These are phyloP conservation scores for Drosophila kanekoi DNA, from an alignment of 2,888 invertebrate genomes.

Conservation along the genomic window DNA sequence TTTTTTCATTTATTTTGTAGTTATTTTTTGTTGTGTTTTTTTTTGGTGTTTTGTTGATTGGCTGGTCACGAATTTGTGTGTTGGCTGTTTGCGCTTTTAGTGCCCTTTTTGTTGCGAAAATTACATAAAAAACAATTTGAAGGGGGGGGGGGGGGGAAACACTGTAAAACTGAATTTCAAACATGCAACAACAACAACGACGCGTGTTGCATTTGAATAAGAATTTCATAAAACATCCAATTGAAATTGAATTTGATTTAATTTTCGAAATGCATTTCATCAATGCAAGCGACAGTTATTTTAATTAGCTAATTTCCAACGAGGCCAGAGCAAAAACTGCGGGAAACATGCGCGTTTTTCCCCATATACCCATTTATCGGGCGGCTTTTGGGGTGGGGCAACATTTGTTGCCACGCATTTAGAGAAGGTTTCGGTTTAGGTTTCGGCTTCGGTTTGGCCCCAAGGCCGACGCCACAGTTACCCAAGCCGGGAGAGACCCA, in stretches of 20 bases:
- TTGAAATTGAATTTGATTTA: constrained; percentile 48
- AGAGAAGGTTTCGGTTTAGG: constrained; percentile 20
- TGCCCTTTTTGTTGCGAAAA: constrained; percentile 50
- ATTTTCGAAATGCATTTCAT: constrained; percentile 63
- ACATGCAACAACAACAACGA: constrained; percentile 14
- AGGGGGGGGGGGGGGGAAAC: constrained; percentile 1
- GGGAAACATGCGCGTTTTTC: constrained; percentile 8
- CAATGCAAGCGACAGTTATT: constrained; percentile 50
- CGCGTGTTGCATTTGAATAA: constrained; percentile 39
- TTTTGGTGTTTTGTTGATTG: constrained; percentile 22
- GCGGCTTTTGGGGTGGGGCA: constrained; percentile 1
- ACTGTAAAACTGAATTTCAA: constrained; percentile 30
- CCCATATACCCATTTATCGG: background rate
- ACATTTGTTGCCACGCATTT: constrained; percentile 16
- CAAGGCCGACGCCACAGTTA: constrained; percentile 33
- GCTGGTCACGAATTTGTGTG: constrained; percentile 53
- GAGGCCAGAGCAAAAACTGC: background rate
- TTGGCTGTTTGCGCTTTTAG: constrained; percentile 41
- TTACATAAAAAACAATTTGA: constrained; percentile 41
- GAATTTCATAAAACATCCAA: constrained; percentile 41
- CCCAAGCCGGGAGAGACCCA: constrained; percentile 22
- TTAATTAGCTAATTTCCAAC: constrained; percentile 61
- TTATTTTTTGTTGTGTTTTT: constrained; percentile 8
- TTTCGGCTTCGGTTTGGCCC: constrained; percentile 44
- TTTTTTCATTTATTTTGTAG: constrained; percentile 25